A percentile compares a stretch with the other conserved stretches of the same genome.
phyloP scores from a whole-genome alignment of 2,797 vertebrate genomes.

The Centropyge bicolor region DNA sequence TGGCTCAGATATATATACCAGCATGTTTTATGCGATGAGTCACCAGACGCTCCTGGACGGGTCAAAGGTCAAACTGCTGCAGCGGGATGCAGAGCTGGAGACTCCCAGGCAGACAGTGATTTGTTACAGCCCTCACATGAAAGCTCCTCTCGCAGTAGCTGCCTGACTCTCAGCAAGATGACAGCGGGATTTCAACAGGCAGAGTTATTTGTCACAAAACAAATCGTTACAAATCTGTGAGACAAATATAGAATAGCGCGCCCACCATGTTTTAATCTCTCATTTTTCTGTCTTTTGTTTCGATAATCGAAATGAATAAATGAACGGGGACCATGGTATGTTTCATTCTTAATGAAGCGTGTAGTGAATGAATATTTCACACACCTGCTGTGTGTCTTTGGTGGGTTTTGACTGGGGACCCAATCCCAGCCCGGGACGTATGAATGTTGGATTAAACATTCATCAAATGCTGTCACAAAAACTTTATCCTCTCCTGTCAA shows the following conservation, averaged over 20 bases:
- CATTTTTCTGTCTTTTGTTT: slow-evolving; percentile 86
- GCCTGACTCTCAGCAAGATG: slow-evolving; percentile 75
- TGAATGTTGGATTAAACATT: slow-evolving; percentile 88
- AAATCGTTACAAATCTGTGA: slow-evolving; percentile 87
- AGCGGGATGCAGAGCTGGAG: slow-evolving; percentile 51
- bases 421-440: slow-evolving; percentile 79
- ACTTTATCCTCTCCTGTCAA: slow-evolving; percentile 83
- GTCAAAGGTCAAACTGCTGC: slow-evolving; percentile 76
- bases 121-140: slow-evolving; percentile 71
- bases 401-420: slow-evolving; percentile 84
- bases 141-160: slow-evolving; percentile 65
- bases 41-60: slow-evolving; percentile 63
- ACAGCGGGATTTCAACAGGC: slow-evolving; percentile 82
- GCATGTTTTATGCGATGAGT: slow-evolving; percentile 58
- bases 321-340: slow-evolving; percentile 79
- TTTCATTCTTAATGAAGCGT: slow-evolving; percentile 89
- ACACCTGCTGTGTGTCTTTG: slow-evolving; percentile 85
- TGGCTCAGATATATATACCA: slow-evolving; percentile 51
- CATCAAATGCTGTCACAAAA: slow-evolving; percentile 87
- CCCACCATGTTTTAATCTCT: slow-evolving; percentile 83
- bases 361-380: slow-evolving; percentile 88
- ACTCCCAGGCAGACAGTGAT: slow-evolving; percentile 73
- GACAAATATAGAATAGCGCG: slow-evolving; percentile 83
- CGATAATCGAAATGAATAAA: slow-evolving; percentile 87
- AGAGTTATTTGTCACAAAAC: slow-evolving; percentile 86